Conservation (phyloP, 2,113 vertebrate genomes). For the Pseudorectes ferrugineus region DNA sequence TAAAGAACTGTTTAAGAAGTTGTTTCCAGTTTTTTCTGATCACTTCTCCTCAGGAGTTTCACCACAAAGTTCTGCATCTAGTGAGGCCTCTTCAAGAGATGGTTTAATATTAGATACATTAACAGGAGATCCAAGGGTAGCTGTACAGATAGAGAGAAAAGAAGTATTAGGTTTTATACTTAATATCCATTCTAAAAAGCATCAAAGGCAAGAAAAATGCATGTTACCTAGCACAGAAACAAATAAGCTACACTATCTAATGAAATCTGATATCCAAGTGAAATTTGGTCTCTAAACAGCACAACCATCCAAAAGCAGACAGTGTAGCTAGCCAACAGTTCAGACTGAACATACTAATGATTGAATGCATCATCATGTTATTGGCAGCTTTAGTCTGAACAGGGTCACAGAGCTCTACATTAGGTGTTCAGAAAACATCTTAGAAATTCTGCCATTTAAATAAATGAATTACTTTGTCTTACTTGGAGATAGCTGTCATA, state of each 20-base stretch:
- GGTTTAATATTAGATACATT: constrained; percentile 3
- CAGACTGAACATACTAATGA: not conserved
- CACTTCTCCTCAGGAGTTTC: constrained; percentile 56
- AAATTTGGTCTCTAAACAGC: not conserved
- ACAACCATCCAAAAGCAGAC: not conserved
- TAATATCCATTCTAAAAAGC: not conserved
- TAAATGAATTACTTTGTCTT: not conserved
- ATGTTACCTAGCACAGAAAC: not conserved
- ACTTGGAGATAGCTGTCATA: not conserved
- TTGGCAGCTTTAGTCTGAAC: not conserved
- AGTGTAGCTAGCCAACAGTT: not conserved
- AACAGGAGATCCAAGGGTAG: constrained; percentile 35
- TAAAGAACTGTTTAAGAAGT: not conserved
- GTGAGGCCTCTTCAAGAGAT: constrained; percentile 5
- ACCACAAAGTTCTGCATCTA: not conserved
- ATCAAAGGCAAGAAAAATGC: not conserved
- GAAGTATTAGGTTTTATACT: not conserved
- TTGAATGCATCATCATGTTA: not conserved
- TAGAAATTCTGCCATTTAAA: not conserved
- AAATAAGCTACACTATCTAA: not conserved
- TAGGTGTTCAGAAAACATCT: not conserved
- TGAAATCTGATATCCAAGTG: not conserved
- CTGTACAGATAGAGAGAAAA: constrained; percentile 36
- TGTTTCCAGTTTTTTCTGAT: constrained; percentile 23
- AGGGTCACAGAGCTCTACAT: not conserved